Evolutionary conservation across 2,888 invertebrate species (phyloP), one percentile per base, ranked within the genome.

Genomic region (Watsonalla binaria): DNA sequence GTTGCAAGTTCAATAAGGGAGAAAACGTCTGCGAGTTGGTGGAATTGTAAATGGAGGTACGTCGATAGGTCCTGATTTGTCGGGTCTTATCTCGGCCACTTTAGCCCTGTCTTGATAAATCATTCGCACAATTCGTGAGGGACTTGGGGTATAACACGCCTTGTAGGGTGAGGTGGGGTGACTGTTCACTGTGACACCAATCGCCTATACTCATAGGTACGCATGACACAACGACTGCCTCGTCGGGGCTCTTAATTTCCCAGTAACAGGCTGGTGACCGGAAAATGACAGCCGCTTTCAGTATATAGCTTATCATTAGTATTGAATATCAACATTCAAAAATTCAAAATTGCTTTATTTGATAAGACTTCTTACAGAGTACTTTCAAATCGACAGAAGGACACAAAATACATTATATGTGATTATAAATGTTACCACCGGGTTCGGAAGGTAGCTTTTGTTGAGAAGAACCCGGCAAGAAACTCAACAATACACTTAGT

Each of bases 1-100:
- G 71, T 74, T 70, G 69, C 68, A 70, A 73, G 70, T 73, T 72
- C 68, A 70, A 62, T 63, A 61, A 51, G 55, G 60, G 33, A 49
- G 63, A 66, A 66, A 66, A 63, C 60, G 63, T 61, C 63, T 61
- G 65, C 65, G 63, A 63, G 59, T 66, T 57, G 54, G 52, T 63
- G 60, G 63, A 68, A 66, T 68, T 64, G 63, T 66, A 68, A 68
- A 68, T 68, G 65, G 68, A 66, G 63, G 64, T 65, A 63, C 63
- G 66, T 63, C 59, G 62, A 59, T 62, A 65, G 67, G 67, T 71
- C 69, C 72, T 74, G 80, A 80, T 81, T 80, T 78, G 79, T 80
- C 76, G 74, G 74, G 69, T 68, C 74, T 74, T 78, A 78, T 80
- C 79, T 73, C 59, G 61, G 66, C 64, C 65, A 61, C 61, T 68